A percentile compares a stretch with the other conserved stretches of the same genome.
Conservation (phyloP, 2,113 vertebrate species). For the Brachirus orientalis region DNA sequence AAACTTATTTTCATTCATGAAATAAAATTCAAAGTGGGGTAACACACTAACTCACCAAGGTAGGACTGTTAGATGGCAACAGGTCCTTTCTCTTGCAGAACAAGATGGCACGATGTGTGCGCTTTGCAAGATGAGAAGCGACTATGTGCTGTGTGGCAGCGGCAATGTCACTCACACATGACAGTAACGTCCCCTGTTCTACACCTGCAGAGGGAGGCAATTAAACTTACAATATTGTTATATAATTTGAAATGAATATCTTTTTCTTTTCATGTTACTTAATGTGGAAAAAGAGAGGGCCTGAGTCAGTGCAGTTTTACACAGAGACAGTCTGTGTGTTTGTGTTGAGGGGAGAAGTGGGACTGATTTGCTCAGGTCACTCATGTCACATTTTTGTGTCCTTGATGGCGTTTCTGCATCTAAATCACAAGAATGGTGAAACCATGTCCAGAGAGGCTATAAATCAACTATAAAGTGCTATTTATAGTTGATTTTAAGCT, state of each 20-base stretch:
- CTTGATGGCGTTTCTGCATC: too few relatives aligned
- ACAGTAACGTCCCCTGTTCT: constrained; percentile 83
- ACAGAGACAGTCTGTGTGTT: not conserved
- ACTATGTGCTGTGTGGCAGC: constrained; percentile 87
- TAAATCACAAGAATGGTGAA: too few relatives aligned
- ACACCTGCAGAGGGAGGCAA: constrained; percentile 79
- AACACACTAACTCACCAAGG: constrained; percentile 86
- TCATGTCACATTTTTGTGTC: too few relatives aligned
- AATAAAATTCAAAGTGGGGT: not conserved
- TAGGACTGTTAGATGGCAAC: constrained; percentile 75
- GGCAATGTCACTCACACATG: constrained; percentile 89
- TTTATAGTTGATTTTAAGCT: too few relatives aligned
- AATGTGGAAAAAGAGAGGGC: not conserved
- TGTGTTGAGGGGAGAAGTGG: too few relatives aligned
- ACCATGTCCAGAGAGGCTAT: too few relatives aligned
- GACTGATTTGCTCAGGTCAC: too few relatives aligned
- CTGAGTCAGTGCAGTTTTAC: not conserved
- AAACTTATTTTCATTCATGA: not conserved
- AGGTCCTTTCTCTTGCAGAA: constrained; percentile 87
- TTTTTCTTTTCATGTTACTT: not conserved
- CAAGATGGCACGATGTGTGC: constrained; percentile 90
- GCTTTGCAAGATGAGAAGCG: constrained; percentile 85
- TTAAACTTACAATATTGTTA: too few relatives aligned
- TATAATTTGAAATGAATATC: not conserved
- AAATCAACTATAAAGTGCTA: too few relatives aligned